phyloP scores from a whole-genome alignment of 2,888 invertebrate species.

The Dorcus parallelipipedus region DNA sequence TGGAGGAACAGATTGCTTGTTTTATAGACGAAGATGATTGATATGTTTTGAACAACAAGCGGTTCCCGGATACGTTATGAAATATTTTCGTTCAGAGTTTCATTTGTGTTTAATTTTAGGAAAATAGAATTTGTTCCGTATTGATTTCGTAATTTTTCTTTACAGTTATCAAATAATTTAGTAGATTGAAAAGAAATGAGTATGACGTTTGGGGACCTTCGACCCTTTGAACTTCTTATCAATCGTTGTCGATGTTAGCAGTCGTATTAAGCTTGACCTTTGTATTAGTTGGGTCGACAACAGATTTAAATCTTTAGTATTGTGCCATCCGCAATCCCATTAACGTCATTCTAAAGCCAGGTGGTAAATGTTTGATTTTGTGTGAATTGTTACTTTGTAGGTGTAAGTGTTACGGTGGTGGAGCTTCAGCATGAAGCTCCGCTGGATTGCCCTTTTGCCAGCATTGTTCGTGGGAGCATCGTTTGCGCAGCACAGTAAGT shows the following conservation, averaged over 20 bases:
- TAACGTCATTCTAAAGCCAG: slow-evolving; percentile 9
- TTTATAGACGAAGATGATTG: too few relatives aligned
- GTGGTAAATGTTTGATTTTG: slow-evolving; percentile 19
- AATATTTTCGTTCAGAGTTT: too few relatives aligned
- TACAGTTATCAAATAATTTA: too few relatives aligned
- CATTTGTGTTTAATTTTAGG: too few relatives aligned
- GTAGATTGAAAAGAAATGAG: not conserved
- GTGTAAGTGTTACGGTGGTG: slow-evolving; percentile 16
- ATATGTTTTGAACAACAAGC: too few relatives aligned
- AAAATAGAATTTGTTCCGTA: too few relatives aligned
- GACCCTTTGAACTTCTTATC: slow-evolving; percentile 36
- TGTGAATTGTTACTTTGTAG: slow-evolving; percentile 9
- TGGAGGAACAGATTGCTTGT: too few relatives aligned
- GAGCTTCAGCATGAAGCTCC: slow-evolving; percentile 27
- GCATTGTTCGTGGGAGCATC: slow-evolving; percentile 18
- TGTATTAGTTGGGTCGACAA: slow-evolving; percentile 28
- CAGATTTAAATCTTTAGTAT: slow-evolving; percentile 17
- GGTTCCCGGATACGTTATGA: too few relatives aligned
- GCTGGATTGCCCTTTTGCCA: slow-evolving; percentile 22
- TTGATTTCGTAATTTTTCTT: too few relatives aligned
- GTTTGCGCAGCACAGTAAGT: slow-evolving; percentile 14
- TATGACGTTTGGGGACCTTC: slow-evolving; percentile 13
- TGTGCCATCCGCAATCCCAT: slow-evolving; percentile 3
- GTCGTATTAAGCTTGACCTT: slow-evolving; percentile 31
- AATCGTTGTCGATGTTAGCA: slow-evolving; percentile 26